Evolutionary conservation across 2,797 vertebrate species (phyloP).

Genomic region (Cryptoprocta ferox): DNA sequence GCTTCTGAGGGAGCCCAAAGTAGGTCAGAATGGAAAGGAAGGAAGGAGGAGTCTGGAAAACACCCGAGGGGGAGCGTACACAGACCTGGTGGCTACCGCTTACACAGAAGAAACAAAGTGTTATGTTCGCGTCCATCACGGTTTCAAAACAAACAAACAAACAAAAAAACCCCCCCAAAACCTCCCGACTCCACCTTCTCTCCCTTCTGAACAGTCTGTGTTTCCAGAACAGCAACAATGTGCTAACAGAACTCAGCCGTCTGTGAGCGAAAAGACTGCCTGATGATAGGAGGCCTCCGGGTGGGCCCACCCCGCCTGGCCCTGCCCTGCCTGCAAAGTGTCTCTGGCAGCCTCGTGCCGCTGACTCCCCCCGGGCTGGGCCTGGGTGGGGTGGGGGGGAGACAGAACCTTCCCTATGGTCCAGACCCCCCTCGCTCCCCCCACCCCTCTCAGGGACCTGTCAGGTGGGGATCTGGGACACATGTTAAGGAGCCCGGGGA

Average conservation of each 20-base stretch:
- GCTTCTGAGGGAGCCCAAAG: constrained; percentile 26
- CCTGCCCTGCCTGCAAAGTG: background rate
- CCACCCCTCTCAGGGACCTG: background rate
- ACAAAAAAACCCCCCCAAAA: background rate
- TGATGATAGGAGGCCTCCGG: background rate
- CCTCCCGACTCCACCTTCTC: background rate
- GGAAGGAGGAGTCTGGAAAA: background rate
- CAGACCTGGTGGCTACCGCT: background rate
- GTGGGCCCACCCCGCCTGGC: background rate
- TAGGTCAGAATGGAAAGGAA: constrained; percentile 46
- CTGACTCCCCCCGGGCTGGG: background rate
- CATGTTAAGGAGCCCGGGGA: background rate
- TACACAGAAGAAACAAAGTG: background rate
- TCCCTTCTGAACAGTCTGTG: constrained; percentile 14
- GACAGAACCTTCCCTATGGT: background rate
- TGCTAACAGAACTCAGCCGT: constrained; percentile 38
- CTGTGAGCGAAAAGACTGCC: constrained; percentile 32
- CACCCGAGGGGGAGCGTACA: background rate
- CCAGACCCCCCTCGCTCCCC: background rate
- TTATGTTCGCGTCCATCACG: background rate
- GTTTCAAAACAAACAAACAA: background rate
- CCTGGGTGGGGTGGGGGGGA: too few species aligned
- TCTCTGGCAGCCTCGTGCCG: background rate
- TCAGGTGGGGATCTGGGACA: background rate
- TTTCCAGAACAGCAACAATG: constrained; percentile 28